phyloP scores from a whole-genome alignment of 2,797 vertebrate species.

The Sebastiscus tertius region DNA sequence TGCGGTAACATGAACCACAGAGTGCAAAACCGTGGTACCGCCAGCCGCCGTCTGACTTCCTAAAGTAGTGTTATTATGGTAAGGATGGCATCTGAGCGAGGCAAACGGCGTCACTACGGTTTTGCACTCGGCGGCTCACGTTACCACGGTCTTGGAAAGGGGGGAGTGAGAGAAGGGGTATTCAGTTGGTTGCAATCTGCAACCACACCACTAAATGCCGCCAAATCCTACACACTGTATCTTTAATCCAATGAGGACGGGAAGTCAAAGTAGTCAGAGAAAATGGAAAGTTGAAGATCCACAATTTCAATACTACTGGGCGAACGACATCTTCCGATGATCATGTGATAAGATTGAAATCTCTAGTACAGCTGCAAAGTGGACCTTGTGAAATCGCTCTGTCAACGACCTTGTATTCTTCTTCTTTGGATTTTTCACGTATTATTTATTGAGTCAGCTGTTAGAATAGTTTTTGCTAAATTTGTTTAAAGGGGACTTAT shows the following conservation, averaged over 20 bases:
- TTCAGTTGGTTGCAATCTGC: rapidly evolving
- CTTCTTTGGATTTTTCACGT: background rate
- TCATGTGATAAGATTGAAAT: background rate
- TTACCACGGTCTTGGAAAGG: too few relatives aligned
- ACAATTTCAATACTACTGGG: background rate
- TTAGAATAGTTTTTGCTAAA: background rate
- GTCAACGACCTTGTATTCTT: background rate
- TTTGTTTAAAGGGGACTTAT: too few relatives aligned
- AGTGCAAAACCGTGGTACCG: too few relatives aligned
- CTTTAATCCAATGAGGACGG: too few relatives aligned
- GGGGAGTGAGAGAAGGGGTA: too few relatives aligned
- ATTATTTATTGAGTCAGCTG: background rate
- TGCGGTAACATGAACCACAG: rapidly evolving
- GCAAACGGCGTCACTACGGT: too few relatives aligned
- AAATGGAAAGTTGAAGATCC: background rate
- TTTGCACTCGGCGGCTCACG: too few relatives aligned
- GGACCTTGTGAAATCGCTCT: background rate
- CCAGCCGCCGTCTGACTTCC: too few relatives aligned
- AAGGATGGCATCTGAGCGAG: too few relatives aligned
- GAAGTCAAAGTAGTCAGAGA: background rate
- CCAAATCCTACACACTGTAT: too few relatives aligned
- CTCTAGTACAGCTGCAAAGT: background rate
- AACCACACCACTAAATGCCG: rapidly evolving
- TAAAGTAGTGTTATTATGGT: too few relatives aligned
- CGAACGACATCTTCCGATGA: rapidly evolving